These are phyloP conservation scores for Microctenopoma stevenorrisi DNA, from an alignment of 2,797 vertebrate species.

Conservation along the genomic window DNA sequence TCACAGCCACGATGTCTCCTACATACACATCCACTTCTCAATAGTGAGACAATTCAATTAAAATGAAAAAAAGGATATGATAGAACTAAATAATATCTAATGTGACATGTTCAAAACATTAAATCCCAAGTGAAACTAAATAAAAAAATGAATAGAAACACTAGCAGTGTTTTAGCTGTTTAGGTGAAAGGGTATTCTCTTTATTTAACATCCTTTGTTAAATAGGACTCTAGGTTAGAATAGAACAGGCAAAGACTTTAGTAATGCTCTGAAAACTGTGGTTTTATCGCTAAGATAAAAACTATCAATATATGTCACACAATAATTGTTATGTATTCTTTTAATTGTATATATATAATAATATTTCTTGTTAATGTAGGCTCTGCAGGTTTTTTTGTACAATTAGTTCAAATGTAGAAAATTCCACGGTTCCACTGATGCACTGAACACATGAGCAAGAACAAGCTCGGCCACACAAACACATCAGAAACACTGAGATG, in stretches of 20 bases:
- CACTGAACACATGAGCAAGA: background rate
- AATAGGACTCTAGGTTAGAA: no score
- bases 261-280: no score
- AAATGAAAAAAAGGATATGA: constrained; percentile 16
- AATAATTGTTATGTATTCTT: no score
- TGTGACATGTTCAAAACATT: background rate
- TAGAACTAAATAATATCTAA: constrained; percentile 1
- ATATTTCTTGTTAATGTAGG: accelerated
- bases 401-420: background rate
- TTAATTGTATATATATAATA: no score
- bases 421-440: background rate
- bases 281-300: background rate
- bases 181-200: no score
- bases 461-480: background rate
- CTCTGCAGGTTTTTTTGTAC: background rate
- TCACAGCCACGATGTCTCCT: constrained; percentile 62
- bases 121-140: background rate
- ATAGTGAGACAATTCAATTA: constrained; percentile 11
- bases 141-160: no score
- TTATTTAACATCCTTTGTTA: no score
- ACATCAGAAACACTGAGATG: background rate
- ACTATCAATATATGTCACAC: no score
- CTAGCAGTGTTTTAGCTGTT: no score
- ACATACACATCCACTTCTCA: background rate
- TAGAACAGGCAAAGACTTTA: no score